Percentiles rank a stretch among this genome's conserved stretches.
These are phyloP conservation scores for Gobionotothen gibberifrons DNA, from an alignment of 2,797 vertebrate species.

Conservation along the genomic window DNA sequence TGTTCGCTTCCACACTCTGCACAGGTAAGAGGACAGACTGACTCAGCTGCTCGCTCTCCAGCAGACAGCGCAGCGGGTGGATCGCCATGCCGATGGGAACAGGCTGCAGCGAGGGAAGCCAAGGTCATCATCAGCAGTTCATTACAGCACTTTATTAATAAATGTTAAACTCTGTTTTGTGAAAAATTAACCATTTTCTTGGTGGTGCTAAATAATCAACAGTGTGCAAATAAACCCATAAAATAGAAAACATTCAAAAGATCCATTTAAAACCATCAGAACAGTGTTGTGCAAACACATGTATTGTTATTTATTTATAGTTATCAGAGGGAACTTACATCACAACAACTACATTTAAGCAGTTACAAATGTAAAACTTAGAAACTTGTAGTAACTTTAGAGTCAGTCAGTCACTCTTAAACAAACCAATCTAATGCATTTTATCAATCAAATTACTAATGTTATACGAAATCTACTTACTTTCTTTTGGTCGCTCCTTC, in stretches of 20 bases:
- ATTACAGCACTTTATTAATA: neutral
- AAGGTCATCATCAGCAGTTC: neutral
- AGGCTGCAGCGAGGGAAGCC: slow-evolving; percentile 76
- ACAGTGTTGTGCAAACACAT: too few species aligned
- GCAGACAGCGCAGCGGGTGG: slow-evolving; percentile 82
- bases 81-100: slow-evolving; percentile 85
- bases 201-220: neutral
- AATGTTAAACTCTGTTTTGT: neutral
- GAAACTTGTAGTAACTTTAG: neutral
- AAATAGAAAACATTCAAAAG: too few species aligned
- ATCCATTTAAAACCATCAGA: too few species aligned
- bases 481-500: slow-evolving; percentile 89
- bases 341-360: neutral
- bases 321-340: neutral
- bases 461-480: slow-evolving; percentile 68
- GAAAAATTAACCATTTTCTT: neutral
- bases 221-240: too few species aligned
- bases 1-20: slow-evolving; percentile 65
- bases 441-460: neutral
- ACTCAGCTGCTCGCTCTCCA: slow-evolving; percentile 83
- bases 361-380: neutral
- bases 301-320: too few species aligned
- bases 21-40: slow-evolving; percentile 84
- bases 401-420: neutral
- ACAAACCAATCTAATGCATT: neutral